Evolutionary conservation across 2,113 vertebrate genomes (phyloP), one percentile per base, ranked within the genome.

Genomic region (Gyps fulvus): DNA sequence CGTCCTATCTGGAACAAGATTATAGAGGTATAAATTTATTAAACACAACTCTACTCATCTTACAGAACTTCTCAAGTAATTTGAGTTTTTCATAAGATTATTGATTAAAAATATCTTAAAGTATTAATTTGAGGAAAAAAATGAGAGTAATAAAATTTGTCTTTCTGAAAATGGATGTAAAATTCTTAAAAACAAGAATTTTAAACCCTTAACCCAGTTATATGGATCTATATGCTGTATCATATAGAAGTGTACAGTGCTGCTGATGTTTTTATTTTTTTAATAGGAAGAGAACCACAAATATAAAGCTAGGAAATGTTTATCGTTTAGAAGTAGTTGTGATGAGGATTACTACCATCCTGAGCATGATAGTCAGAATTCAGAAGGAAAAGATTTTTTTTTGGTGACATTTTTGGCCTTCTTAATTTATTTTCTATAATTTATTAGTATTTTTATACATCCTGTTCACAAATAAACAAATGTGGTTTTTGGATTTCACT

Each of bases 1-100:
- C 98, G 98, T 95, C 99, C 99, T 18, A 94, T 99, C 94, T 99
- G 99, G 99, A 98, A 98, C 97, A 99, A 99, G 96, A 98, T 96
- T 71, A 97, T 99, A 96, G 99, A 99, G 98, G 99, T 99, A 97
- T 98, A 14, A 1, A 34, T 7, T 62, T 21, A 5, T 61, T 50
- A 22, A 84, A 15, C 22, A 38, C 17, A 63, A 16, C 3, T 70
- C 47, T 78, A 16, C 21, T 89, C 43, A 40, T 90, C 12, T 59
- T 43, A 59, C 0, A 81, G 29, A 57, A 69, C 38, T 87, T 67
- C 43, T 77, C 31, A 34, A 72, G 16, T 59, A 7, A 49, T 88
- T 80, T n/a, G 19, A 5, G 0, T 11, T 81, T 90, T 81, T 47
- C 16, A 13, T 82, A 40, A 66, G 21, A 58, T 72, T 72, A 62